Percentiles rank a stretch among this genome's conserved stretches.
These are phyloP conservation scores for Theristicus caerulescens DNA, from an alignment of 2,113 vertebrate species.

Conservation along the genomic window DNA sequence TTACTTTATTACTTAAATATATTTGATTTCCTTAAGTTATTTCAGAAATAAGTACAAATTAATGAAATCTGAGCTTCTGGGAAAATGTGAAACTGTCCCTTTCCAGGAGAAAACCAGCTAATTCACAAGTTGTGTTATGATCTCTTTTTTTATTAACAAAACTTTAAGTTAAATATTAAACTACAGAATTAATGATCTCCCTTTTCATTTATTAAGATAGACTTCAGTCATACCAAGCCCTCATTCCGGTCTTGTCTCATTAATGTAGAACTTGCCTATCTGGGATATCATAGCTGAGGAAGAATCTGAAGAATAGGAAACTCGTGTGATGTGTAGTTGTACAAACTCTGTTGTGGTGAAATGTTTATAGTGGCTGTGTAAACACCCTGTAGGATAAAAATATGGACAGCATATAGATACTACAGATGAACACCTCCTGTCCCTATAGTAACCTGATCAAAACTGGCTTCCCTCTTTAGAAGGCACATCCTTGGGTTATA, in stretches of 20 bases:
- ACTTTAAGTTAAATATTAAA: not conserved
- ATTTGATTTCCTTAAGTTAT: not conserved
- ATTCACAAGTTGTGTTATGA: not conserved
- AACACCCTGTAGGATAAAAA: not conserved
- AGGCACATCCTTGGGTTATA: not conserved
- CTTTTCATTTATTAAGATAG: not conserved
- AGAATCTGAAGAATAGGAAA: not conserved
- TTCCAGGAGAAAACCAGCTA: not conserved
- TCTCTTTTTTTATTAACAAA: not conserved
- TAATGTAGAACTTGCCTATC: not conserved
- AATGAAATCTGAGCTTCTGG: not conserved
- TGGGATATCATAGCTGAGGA: not conserved
- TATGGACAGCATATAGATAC: not conserved
- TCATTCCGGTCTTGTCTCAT: not conserved
- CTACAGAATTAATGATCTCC: not conserved
- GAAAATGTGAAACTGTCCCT: not conserved
- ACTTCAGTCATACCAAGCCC: not conserved
- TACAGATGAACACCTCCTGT: not conserved
- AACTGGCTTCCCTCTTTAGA: not conserved
- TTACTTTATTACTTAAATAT: not conserved
- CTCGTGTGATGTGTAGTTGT: not conserved
- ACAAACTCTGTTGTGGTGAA: not conserved
- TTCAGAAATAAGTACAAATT: not conserved
- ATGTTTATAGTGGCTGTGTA: not conserved
- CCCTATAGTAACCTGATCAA: not conserved